These are phyloP conservation scores for Peucedramus taeniatus DNA, from an alignment of 2,113 vertebrate species.

Conservation along the genomic window DNA sequence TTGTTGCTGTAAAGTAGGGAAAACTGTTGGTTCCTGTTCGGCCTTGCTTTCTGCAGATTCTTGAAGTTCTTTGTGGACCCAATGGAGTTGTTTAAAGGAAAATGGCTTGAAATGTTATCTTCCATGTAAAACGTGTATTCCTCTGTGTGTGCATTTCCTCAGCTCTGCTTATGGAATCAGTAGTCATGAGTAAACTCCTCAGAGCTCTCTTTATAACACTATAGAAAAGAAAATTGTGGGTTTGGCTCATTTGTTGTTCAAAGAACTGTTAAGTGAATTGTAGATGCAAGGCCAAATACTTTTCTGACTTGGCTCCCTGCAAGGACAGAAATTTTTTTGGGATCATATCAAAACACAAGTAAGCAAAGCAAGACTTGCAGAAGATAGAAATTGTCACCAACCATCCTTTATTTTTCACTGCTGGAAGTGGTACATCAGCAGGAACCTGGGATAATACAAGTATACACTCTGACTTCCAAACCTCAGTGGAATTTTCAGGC, in stretches of 20 bases:
- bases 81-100: not conserved
- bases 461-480: not conserved
- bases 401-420: not conserved
- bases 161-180: not conserved
- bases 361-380: not conserved
- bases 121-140: not conserved
- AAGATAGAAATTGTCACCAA: not conserved
- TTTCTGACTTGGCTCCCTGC: not conserved
- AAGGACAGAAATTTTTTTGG: not conserved
- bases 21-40: not conserved
- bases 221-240: not conserved
- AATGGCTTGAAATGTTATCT: not conserved
- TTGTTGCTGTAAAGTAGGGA: not conserved
- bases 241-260: not conserved
- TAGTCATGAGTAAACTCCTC: not conserved
- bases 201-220: not conserved
- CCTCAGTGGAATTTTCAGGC: not conserved
- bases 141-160: not conserved
- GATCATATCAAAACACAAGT: not conserved
- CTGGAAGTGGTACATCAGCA: not conserved
- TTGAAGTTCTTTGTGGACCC: not conserved
- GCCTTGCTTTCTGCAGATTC: not conserved
- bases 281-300: not conserved
- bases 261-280: not conserved
- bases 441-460: not conserved